Base-by-base conservation (phyloP, 2,113 vertebrate species). In the Paramormyrops kingsleyae region DNA sequence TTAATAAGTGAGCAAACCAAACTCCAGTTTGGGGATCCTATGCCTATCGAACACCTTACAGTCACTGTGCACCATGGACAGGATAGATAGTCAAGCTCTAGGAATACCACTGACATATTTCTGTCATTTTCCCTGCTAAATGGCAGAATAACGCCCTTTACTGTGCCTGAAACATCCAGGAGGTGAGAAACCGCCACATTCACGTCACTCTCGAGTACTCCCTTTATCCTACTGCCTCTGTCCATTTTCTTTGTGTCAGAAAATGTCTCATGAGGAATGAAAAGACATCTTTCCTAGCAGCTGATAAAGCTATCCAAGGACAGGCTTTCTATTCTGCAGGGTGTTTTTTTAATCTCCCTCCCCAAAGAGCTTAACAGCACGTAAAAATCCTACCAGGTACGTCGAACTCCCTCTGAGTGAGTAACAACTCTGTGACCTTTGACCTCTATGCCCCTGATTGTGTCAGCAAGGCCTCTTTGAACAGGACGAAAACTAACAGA, bases 401-500 rank as follows among this genome's bases (percentile, higher is more conserved):
- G 85, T 31, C 15, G 44, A 87, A 87, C 85, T 53, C n/a, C 47
- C 49, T 35, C 85, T 31, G 85, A 87, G 15, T 84, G 83, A 84
- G 19, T 84, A 47, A 47, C 39, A 84, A 24, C 83, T 46, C 83
- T 53, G 12, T 31, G 31, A 53, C 85, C 46, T 56, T 87, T 52
- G 86, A 56, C 10, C 44, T 15, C 46, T 42, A 90, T 42, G 53
- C 44, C 56, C n/a, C 70, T 85, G 31, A 59, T 35, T 59, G 35
- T 84, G 53, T 21, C 31, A 31, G 92, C 90, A 91, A 91, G 92
- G 88, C 90, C 77, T 90, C 94, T 95, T 95, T 96, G 95, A 96
- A 95, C 94, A 91, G 52, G 89, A 91, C 92, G 92, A 93, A 93
- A 91, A 91, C 92, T 92, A 94, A 94, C 95, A 96, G 95, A 95